Base-by-base conservation (phyloP, 2,797 vertebrate genomes). In the Sardinella longiceps region DNA sequence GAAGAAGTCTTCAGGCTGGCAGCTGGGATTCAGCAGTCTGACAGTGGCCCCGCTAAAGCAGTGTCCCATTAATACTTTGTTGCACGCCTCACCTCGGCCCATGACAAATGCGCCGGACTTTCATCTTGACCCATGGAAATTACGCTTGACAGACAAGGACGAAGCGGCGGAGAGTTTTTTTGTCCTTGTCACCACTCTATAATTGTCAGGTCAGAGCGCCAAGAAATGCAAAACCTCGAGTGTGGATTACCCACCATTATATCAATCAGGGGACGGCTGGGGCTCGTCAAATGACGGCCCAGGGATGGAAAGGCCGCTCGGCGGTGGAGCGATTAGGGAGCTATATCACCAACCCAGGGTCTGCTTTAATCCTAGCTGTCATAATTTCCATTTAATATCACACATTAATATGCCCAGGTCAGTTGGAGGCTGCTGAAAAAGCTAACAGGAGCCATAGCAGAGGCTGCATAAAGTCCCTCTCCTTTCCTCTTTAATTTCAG, bases 231-330 rank as follows among this genome's bases (percentile, higher is more conserved):
- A 91, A 88, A 86, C 83, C 89, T 88, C 60, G 90, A 89, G 90
- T 84, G 88, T 83, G 81, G 39, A 43, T 77, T 77, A 82, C 56
- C 85, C 53, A 77, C 84, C 84, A 74, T 25, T 77, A 70, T 88
- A 87, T 84, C 85, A 87, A 88, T 86, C 86, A 63, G 80, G 80
- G 77, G 83, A 88, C 90, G 91, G 86, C 88, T 92, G 93, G 88
- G 90, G 92, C 87, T 84, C 93, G 92, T 93, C 92, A 94, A 91
- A 90, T 91, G 90, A 92, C 94, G 92, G 94, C 91, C 33, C 37
- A 23, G 92, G 91, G 91, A 91, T 92, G 89, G 92, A 93, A 88
- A 91, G 92, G 89, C 83, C 87, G n/a, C n/a, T n/a, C n/a, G 89
- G 82, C 84, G 89, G 91, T 90, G 86, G 74, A 81, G 84, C 63